Percentiles rank a stretch among this genome's conserved stretches.
Evolutionary conservation across 2,797 vertebrate species (phyloP).

Genomic region (Megaceryle alcyon): DNA sequence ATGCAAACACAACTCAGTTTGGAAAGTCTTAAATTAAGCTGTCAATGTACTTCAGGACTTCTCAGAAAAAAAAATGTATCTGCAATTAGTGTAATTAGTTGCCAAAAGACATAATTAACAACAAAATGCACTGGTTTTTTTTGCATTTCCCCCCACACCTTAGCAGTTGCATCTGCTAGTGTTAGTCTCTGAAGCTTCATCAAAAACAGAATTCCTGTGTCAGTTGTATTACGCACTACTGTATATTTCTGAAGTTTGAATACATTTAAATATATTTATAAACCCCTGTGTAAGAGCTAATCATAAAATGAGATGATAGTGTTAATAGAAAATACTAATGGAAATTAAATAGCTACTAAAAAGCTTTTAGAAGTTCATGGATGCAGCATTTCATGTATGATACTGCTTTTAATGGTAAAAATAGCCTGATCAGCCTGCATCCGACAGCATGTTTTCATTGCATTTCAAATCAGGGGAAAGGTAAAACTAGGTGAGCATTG

Average conservation of each 20-base stretch:
- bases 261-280: background rate
- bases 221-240: background rate
- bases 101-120: background rate
- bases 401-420: background rate
- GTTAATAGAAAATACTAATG: background rate
- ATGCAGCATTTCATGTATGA: background rate
- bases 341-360: background rate
- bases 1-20: background rate
- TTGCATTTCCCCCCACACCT: background rate
- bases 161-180: background rate
- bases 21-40: background rate
- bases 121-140: background rate
- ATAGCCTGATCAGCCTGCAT: background rate
- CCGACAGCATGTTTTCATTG: background rate
- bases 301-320: background rate
- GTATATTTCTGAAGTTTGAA: background rate
- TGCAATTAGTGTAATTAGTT: background rate
- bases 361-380: background rate
- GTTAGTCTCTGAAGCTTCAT: background rate
- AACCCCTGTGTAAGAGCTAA: background rate
- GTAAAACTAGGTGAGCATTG: background rate
- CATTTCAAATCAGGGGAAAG: background rate
- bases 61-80: background rate
- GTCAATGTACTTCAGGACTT: background rate
- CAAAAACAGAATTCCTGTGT: background rate